phyloP scores from a whole-genome alignment of 2,797 vertebrate genomes.

The Squalus acanthias region DNA sequence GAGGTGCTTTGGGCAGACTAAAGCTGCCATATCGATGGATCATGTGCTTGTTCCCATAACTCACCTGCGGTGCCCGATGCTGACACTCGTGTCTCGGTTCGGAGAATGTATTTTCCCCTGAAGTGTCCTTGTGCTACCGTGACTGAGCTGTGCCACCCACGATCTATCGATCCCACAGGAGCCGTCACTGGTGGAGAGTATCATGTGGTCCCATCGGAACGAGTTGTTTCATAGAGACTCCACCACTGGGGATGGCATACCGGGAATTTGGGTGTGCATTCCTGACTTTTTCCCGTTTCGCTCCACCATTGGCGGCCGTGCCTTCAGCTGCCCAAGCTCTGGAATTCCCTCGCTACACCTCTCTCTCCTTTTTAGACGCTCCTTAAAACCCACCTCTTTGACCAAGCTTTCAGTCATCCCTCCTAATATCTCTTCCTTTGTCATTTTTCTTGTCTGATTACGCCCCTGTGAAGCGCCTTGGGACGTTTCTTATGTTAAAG shows the following conservation, averaged over 20 bases:
- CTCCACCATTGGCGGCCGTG: background rate
- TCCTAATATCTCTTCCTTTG: no score
- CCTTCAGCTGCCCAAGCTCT: background rate
- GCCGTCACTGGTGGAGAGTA: background rate
- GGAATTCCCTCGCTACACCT: background rate
- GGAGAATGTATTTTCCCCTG: background rate
- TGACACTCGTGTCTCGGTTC: background rate
- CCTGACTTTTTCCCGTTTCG: background rate
- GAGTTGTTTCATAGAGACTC: background rate
- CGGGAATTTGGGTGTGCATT: background rate
- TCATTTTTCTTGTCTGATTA: background rate
- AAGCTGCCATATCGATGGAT: background rate
- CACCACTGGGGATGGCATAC: background rate
- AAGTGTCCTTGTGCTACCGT: background rate
- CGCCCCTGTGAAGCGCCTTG: no score
- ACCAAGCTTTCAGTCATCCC: background rate
- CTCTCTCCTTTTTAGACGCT: no score
- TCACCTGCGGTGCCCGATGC: background rate
- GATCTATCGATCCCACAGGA: background rate
- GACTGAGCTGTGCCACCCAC: background rate
- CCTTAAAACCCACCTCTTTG: background rate
- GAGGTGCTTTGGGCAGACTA: background rate
- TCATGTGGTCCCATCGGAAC: background rate
- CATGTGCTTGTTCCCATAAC: background rate
- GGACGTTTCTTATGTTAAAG: background rate